Evolutionary conservation across 2,888 invertebrate species (phyloP).

Genomic region (Tethea ocularis): DNA sequence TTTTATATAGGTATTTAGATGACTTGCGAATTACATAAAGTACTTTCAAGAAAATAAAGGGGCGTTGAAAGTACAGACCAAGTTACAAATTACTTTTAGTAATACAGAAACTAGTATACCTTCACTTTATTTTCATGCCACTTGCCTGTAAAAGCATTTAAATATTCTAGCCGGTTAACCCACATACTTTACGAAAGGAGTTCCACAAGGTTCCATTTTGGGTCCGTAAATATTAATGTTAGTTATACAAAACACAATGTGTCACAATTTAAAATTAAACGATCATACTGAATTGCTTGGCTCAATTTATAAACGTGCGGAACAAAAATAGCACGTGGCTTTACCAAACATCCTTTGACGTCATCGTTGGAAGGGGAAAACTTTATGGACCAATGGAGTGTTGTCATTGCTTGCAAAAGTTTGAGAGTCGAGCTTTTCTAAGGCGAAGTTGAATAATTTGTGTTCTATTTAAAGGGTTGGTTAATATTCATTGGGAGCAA

Average conservation of each 20-base stretch:
- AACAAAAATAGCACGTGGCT: slow-evolving; percentile 48
- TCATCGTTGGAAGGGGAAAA: slow-evolving; percentile 36
- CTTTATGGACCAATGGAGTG: not conserved
- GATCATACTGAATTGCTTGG: slow-evolving; percentile 28
- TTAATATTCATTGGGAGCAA: not conserved
- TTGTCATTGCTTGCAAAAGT: not conserved
- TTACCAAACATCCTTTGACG: slow-evolving; percentile 59
- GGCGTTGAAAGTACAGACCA: not conserved
- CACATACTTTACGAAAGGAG: not conserved
- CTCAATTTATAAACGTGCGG: slow-evolving; percentile 34
- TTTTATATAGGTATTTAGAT: no score
- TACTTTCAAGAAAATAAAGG: not conserved
- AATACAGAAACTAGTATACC: not conserved
- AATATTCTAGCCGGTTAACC: not conserved
- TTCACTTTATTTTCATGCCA: not conserved
- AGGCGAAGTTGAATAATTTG: not conserved
- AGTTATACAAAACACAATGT: not conserved
- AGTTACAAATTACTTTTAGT: not conserved
- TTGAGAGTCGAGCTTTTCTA: not conserved
- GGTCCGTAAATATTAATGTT: not conserved
- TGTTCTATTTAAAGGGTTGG: not conserved
- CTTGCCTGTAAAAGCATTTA: not conserved
- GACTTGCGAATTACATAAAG: not conserved
- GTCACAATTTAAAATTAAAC: slow-evolving; percentile 4
- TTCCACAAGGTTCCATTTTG: not conserved